Evolutionary conservation across 2,888 invertebrate genomes (phyloP).

Genomic region (Cataglyphis rosenhaueri): DNA sequence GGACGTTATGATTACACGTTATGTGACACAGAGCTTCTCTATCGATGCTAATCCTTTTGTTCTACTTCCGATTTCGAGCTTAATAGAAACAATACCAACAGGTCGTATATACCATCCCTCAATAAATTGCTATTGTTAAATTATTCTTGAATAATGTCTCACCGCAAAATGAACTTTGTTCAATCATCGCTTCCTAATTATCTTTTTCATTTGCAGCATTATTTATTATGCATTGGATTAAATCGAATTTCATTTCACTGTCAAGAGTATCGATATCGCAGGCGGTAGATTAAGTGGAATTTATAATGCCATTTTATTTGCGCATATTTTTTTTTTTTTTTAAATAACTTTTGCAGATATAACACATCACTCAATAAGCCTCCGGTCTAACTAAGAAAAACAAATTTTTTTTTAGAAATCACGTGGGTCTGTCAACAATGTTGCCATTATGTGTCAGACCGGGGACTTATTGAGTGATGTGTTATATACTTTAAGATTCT

Average conservation of each 20-base stretch:
- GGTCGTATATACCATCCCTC: conserved; percentile 32
- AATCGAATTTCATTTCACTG: not conserved
- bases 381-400: too few relatives aligned
- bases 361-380: too few relatives aligned
- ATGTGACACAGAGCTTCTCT: conserved; percentile 49
- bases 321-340: not conserved
- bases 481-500: not conserved
- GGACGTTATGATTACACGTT: conserved; percentile 47
- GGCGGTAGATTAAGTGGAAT: not conserved
- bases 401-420: too few relatives aligned
- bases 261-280: not conserved
- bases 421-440: too few relatives aligned
- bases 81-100: conserved; percentile 63
- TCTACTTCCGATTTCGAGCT: conserved; percentile 52
- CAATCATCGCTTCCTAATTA: conserved; percentile 11
- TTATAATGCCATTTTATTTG: not conserved
- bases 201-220: conserved; percentile 24
- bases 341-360: not conserved
- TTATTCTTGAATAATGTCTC: conserved; percentile 60
- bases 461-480: too few relatives aligned
- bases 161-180: conserved; percentile 38
- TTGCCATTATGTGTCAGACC: too few relatives aligned
- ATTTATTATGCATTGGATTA: conserved; percentile 9
- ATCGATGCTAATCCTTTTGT: conserved; percentile 48
- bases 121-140: conserved; percentile 62